Evolutionary conservation across 2,888 invertebrate genomes (phyloP), one percentile per base, ranked within the genome.

Genomic region (Pollenia amentaria): DNA sequence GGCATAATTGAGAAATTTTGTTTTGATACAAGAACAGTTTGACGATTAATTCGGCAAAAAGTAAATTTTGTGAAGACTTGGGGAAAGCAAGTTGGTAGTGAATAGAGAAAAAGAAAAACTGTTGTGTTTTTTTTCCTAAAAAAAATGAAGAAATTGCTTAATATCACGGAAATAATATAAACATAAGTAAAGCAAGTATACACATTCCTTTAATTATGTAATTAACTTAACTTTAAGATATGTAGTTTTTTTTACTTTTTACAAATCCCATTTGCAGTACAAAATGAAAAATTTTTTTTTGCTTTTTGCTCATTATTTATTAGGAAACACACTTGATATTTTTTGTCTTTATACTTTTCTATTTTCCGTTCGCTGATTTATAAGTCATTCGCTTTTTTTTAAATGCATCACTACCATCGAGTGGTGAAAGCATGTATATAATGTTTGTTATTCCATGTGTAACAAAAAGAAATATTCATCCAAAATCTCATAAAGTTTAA

Each of bases 251-350:
- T 14, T 29, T 57, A 1, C 38, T 55, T 10, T n/a, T 14, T 16
- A 44, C 40, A 73, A 62, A 51, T 62, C 40, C 40, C 16, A 18
- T 64, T 62, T 62, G 38, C 48, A 38, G 18, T 62, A 62, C 12
- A 40, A 38, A 51, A 40, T 51, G n/a, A n/a, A 51, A 69, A 38
- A 14, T 44, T 46, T 46, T 48, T n/a, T 18, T 14, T 55, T 9
- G 53, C 9, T 12, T 10, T 38, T 53, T 14, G 29, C 21, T 60
- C 40, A 42, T 18, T 65, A 65, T 55, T 77, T 55, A 55, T 77
- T 38, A 77, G 42, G 11, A 29, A 55, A 55, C 29, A 9, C 14
- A 57, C 67, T 65, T 42, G n/a, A 55, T 55, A 44, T n/a, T 51
- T 18, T 75, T 42, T 51, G 8, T 51, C n/a, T 44, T 29, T 3